These are phyloP conservation scores for Hemibagrus wyckioides DNA, from an alignment of 2,113 vertebrate genomes.

Conservation along the genomic window DNA sequence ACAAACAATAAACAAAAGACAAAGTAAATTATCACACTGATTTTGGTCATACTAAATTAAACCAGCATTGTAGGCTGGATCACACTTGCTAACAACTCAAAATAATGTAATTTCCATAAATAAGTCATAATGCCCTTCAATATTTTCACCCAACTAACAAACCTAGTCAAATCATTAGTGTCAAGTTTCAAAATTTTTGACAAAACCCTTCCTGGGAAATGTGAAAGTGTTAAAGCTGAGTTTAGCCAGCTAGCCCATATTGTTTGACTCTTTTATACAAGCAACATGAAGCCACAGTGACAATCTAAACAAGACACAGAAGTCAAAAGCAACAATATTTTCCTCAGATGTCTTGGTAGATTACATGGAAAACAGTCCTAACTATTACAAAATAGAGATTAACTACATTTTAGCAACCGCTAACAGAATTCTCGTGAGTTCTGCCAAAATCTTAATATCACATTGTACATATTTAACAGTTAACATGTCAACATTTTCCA, in stretches of 20 bases:
- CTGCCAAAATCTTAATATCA: too few species aligned
- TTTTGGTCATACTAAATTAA: background rate
- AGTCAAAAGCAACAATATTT: background rate
- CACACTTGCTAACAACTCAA: background rate
- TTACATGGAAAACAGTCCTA: background rate
- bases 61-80: background rate
- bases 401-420: background rate
- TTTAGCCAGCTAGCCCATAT: background rate
- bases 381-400: background rate
- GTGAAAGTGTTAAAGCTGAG: background rate
- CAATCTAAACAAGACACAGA: background rate
- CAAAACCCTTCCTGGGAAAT: background rate
- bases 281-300: background rate
- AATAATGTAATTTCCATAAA: background rate
- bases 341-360: background rate
- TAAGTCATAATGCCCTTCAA: background rate
- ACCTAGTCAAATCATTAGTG: background rate
- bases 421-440: background rate
- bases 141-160: background rate
- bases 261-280: background rate
- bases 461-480: too few species aligned
- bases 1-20: background rate
- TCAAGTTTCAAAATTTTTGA: background rate
- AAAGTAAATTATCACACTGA: background rate
- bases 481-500: background rate